A percentile compares a stretch with the other conserved stretches of the same genome.
These are phyloP conservation scores for Charadrius vociferus DNA, from an alignment of 2,113 vertebrate genomes.

Conservation along the genomic window DNA sequence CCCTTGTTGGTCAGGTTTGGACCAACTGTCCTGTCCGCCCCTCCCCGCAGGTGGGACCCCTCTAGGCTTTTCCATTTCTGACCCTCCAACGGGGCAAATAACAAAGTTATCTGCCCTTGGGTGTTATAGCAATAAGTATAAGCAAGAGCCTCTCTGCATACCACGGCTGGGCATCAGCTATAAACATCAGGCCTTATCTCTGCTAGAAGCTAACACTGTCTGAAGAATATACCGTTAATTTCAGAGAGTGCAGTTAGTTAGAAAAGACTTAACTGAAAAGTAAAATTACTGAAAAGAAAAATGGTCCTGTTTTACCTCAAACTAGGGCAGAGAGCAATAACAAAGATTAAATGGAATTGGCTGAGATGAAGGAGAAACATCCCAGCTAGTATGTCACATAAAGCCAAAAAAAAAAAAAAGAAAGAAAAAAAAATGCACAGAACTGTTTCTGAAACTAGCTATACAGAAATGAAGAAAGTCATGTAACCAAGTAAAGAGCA, in stretches of 20 bases:
- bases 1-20: background rate
- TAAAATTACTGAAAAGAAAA: background rate
- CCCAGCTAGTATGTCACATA: background rate
- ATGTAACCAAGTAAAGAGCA: constrained; percentile 49
- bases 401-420: background rate
- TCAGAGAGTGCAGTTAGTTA: background rate
- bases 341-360: background rate
- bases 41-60: background rate
- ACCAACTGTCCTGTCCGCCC: background rate
- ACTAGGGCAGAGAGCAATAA: background rate
- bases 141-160: background rate
- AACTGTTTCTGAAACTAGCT: constrained; percentile 13
- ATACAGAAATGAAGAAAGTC: background rate
- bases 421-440: background rate
- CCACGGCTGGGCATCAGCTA: background rate
- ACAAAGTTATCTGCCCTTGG: background rate
- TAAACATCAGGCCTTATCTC: background rate
- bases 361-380: background rate
- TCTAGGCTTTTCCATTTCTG: background rate
- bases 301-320: background rate
- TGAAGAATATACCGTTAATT: background rate
- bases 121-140: background rate
- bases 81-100: background rate
- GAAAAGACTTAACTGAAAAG: background rate
- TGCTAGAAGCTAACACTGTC: background rate